Evolutionary conservation across 2,797 vertebrate species (phyloP).

Genomic region (Cryptoprocta ferox): DNA sequence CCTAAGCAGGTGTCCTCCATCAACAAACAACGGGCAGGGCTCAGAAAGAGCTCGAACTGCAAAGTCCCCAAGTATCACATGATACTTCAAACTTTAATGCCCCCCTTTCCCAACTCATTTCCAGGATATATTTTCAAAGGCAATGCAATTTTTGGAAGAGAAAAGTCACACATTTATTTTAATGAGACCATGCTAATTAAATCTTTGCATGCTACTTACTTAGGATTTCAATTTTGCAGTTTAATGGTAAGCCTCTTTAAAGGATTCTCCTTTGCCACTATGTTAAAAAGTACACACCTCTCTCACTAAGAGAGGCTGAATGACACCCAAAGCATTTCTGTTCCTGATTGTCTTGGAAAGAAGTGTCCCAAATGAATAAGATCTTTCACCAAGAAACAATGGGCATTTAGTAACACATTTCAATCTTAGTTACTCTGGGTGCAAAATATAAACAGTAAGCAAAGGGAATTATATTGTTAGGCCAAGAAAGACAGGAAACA

Average conservation of each 20-base stretch:
- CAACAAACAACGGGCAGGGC: not conserved
- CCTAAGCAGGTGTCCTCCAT: not conserved
- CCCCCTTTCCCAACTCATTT: not conserved
- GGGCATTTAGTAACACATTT: not conserved
- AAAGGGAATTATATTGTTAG: slow-evolving; percentile 25
- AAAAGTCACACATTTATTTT: not conserved
- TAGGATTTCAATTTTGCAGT: not conserved
- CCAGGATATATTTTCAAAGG: slow-evolving; percentile 27
- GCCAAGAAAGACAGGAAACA: slow-evolving; percentile 22
- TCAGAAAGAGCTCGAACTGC: not conserved
- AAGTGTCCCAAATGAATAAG: not conserved
- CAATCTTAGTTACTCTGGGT: slow-evolving; percentile 18
- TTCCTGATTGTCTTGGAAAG: not conserved
- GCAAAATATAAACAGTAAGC: slow-evolving; percentile 45
- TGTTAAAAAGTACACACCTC: not conserved
- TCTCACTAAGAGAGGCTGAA: not conserved
- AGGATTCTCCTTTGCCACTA: not conserved
- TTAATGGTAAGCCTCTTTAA: not conserved
- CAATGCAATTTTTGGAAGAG: not conserved
- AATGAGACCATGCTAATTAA: not conserved
- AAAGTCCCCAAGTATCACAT: not conserved
- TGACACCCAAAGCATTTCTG: not conserved
- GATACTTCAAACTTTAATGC: not conserved
- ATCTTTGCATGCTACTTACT: slow-evolving; percentile 14
- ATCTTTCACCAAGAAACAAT: not conserved